phyloP scores from a whole-genome alignment of 2,888 invertebrate genomes.

The Orthosia cruda region DNA sequence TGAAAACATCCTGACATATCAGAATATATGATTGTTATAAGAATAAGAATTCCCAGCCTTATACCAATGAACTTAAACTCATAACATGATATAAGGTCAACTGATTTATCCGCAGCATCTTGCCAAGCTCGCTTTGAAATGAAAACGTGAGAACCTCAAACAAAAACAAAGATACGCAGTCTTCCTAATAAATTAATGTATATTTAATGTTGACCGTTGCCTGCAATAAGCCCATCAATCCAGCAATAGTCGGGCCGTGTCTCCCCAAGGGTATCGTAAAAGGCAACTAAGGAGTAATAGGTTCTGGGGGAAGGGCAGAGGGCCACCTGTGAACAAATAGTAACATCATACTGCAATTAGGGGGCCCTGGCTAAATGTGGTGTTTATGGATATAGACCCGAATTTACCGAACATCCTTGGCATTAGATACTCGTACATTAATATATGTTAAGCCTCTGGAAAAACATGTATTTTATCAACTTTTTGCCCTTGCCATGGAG shows the following conservation, averaged over 20 bases:
- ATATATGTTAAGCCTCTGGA: neutral
- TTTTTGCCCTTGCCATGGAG: too few species aligned
- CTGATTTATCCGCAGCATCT: conserved; percentile 1
- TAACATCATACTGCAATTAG: conserved; percentile 59
- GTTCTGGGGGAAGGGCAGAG: conserved; percentile 45
- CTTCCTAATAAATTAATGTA: conserved; percentile 61
- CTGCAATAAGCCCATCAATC: conserved; percentile 59
- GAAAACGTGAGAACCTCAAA: conserved; percentile 29
- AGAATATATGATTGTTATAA: neutral
- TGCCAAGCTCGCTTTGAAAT: neutral
- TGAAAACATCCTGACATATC: neutral
- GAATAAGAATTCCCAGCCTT: conserved; percentile 15
- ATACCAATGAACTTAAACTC: conserved; percentile 17
- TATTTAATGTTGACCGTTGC: conserved; percentile 60
- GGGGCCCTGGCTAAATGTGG: conserved; percentile 37
- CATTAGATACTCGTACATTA: neutral
- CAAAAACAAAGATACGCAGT: conserved; percentile 34
- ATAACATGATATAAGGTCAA: neutral
- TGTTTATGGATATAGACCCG: conserved; percentile 37
- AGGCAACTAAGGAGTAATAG: conserved; percentile 60
- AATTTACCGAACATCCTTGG: neutral
- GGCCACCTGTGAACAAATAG: conserved; percentile 59
- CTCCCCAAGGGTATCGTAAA: conserved; percentile 61
- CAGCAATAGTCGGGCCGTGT: conserved; percentile 42
- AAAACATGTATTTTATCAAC: too few species aligned